A percentile compares a stretch with the other conserved stretches of the same genome.
Evolutionary conservation across 1,140 invertebrate species (phyloP).

Genomic region (Plectrocnemia conspersa): DNA sequence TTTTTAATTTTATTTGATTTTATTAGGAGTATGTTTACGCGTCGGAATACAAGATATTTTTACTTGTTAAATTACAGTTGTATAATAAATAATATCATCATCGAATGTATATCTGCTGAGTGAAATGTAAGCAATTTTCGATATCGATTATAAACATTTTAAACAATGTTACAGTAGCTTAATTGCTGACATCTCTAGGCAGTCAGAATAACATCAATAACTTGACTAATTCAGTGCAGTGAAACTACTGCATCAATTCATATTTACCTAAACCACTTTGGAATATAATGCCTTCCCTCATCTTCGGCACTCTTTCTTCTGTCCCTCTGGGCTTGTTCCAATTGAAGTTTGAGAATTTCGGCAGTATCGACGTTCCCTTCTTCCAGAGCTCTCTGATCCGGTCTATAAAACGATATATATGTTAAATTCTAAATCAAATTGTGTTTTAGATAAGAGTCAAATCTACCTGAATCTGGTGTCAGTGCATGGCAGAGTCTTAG

Average conservation of each 20-base stretch:
- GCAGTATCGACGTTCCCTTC: constrained; percentile 70
- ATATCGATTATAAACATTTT: too few relatives aligned
- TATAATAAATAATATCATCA: too few relatives aligned
- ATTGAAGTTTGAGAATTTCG: constrained; percentile 63
- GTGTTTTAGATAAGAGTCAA: constrained; percentile 4
- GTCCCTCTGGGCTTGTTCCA: constrained; percentile 68
- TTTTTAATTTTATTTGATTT: too few relatives aligned
- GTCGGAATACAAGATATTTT: too few relatives aligned
- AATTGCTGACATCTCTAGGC: too few relatives aligned
- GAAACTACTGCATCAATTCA: constrained; percentile 10
- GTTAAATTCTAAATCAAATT: constrained; percentile 16
- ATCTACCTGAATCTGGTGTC: constrained; percentile 61
- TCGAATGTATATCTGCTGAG: too few relatives aligned
- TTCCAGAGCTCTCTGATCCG: constrained; percentile 63
- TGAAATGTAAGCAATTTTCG: too few relatives aligned
- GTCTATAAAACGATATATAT: constrained; percentile 38
- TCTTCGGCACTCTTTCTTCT: constrained; percentile 59
- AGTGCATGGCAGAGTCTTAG: constrained; percentile 63
- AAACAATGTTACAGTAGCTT: too few relatives aligned
- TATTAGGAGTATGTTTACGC: too few relatives aligned
- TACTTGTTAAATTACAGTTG: too few relatives aligned
- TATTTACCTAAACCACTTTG: constrained; percentile 63
- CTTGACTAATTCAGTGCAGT: too few relatives aligned
- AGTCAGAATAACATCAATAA: too few relatives aligned
- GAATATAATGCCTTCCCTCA: constrained; percentile 48